Conservation (phyloP, 2,113 vertebrate genomes). For the Toxotes jaculatrix region DNA sequence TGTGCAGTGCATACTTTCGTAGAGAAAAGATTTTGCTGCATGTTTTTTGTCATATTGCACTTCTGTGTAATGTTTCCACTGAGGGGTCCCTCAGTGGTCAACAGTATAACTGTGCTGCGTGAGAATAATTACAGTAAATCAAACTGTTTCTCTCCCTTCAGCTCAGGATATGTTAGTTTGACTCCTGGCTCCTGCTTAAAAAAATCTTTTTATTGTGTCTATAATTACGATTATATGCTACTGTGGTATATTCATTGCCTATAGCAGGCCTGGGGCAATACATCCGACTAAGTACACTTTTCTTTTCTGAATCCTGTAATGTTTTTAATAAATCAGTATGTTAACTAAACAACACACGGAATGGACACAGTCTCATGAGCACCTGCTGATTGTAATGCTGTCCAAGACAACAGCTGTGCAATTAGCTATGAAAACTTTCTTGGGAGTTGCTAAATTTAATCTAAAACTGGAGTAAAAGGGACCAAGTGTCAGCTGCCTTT, state of each 20-base stretch:
- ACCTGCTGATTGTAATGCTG: background rate
- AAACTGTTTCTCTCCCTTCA: background rate
- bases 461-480: background rate
- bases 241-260: slow-evolving; percentile 16
- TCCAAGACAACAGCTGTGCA: background rate
- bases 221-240: slow-evolving; percentile 37
- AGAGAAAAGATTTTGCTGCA: too few relatives aligned
- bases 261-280: background rate
- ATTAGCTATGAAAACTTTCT: background rate
- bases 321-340: slow-evolving; percentile 16
- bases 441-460: background rate
- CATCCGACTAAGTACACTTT: slow-evolving; percentile 26
- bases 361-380: slow-evolving; percentile 18
- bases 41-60: too few relatives aligned
- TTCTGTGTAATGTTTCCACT: too few relatives aligned
- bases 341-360: slow-evolving; percentile 2
- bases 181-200: background rate
- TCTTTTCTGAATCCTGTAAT: slow-evolving; percentile 10
- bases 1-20: too few relatives aligned
- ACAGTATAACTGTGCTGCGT: background rate
- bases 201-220: background rate
- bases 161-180: background rate
- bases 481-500: background rate
- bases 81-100: background rate
- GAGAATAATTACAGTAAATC: background rate